Evolutionary conservation across 2,888 invertebrate species (phyloP), one percentile per base, ranked within the genome.

Genomic region (Baccha elongata): DNA sequence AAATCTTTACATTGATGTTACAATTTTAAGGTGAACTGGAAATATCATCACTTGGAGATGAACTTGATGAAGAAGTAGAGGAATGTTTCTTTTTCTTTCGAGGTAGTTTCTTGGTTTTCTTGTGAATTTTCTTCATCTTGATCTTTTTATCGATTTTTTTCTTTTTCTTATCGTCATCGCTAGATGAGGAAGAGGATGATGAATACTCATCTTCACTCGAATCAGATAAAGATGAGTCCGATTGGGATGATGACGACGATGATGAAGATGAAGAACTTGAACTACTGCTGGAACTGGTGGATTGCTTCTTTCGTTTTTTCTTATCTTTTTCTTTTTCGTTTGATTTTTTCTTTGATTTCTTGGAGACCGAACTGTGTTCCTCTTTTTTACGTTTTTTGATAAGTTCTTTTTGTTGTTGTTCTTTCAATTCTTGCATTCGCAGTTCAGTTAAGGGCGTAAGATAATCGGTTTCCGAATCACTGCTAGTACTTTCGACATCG

Each of bases 401-500:
- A 3, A 87, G 8, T 84, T 94, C 93, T 62, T 93, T 93, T 65
- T 93, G 93, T 69, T 94, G 89, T 88, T 95, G 95, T 86, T 94
- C 93, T 73, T 93, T 92, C 0, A 97, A 89, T 89, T 97, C 97
- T 68, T 94, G 94, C 87, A 96, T 95, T 17, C 97, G 91, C 40
- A 97, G 89, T 84, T 94, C 94, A 26, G 96, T 96, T 60, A 97
- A 89, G 0, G 97, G 97, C 0, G 97, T 97, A 1, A 94, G 92
- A 88, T 96, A 96, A 85, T 97, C 95, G 46, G 93, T 92, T 76
- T 94, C 93, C 19, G 95, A 95, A 87, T 97, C 97, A 79, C 97
- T 97, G 87, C 97, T 98, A 3, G 98, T 98, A 87, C 98, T 98
- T 88, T 97, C 97, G 0, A 98, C 96, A 89, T 98, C 98, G 71